These are phyloP conservation scores for Jaculus jaculus DNA, from an alignment of 2,113 vertebrate genomes.

Conservation along the genomic window DNA sequence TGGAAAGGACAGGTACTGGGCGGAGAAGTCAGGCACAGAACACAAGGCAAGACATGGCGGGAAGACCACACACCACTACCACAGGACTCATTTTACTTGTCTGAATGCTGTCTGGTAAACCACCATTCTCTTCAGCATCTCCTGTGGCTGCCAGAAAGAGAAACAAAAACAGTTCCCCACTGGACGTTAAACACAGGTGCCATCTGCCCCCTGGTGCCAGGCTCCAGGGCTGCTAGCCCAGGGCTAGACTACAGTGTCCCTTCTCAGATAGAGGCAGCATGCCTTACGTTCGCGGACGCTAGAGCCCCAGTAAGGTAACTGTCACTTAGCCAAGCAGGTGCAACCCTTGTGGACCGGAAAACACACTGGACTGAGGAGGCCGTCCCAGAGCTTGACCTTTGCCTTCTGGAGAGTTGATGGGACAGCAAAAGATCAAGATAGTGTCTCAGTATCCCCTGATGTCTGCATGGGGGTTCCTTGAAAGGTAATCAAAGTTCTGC, in stretches of 20 bases:
- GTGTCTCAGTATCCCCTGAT: neutral
- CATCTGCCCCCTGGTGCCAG: constrained; percentile 73
- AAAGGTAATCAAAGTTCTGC: constrained; percentile 8
- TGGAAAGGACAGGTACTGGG: neutral
- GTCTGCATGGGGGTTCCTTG: constrained; percentile 62
- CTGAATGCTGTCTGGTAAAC: constrained; percentile 98
- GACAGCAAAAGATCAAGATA: constrained; percentile 51
- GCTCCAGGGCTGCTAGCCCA: constrained; percentile 19
- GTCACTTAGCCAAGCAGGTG: neutral
- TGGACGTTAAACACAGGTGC: constrained; percentile 40
- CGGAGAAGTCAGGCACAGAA: neutral
- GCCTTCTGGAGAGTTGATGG: neutral
- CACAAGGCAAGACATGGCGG: rapidly evolving
- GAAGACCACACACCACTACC: neutral
- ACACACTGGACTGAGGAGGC: rapidly evolving
- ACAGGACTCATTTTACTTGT: constrained; percentile 78
- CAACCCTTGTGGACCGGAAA: neutral
- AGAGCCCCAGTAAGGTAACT: neutral
- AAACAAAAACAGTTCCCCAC: constrained; percentile 77
- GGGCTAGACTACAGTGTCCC: neutral
- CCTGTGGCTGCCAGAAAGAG: constrained; percentile 92
- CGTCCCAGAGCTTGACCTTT: constrained; percentile 2
- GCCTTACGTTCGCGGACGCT: neutral
- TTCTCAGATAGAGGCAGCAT: neutral
- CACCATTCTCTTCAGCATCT: constrained; percentile 99